Evolutionary conservation across 2,888 invertebrate species (phyloP), one percentile per base, ranked within the genome.

Genomic region (Cremastinae sp.): DNA sequence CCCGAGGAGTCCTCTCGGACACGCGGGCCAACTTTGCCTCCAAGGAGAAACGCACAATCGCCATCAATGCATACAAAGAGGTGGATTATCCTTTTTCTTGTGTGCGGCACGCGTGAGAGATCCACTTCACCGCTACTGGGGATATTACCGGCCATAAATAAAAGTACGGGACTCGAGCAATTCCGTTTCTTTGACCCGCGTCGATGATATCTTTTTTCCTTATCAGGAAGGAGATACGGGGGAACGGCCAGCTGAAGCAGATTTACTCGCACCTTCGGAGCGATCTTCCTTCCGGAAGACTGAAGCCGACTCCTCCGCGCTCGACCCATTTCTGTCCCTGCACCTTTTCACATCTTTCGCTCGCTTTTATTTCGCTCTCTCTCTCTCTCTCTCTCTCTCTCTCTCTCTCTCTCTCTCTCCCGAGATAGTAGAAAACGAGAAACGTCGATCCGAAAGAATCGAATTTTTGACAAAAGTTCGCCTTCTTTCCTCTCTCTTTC

Each of bases 31-130:
- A 41, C 47, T 47, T 12, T 9, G 1, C 34, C 59, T 65, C 38
- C 22, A 68, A 34, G 10, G 36, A 22, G 70, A 78, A 78, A 80
- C 75, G 75, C 71, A 68, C 61, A 58, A 69, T 68, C 64, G 68
- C 66, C 66, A 64, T 65, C 78, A 79, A 78, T 79, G 79, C 79
- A 79, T 81, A 81, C 79, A 81, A 79, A 81, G 78, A 78, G 78
- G 56, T 72, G 75, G 79, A 81, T 81, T 79, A 79, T 80, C 77
- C 69, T 61, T 79, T 65, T 64, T 65, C 51, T 9, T 34, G 47
- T 45, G 61, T 45, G 5, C 49, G 45, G 59, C 61, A 64, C 41
- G 20, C 38, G 36, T 61, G 47, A 62, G 62, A 53, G 22, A 61
- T 54, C 61, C 45, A 38, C 51, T 22, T 16, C 20, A 20, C 36